These are phyloP conservation scores for Gracilinanus agilis DNA, from an alignment of 2,113 vertebrate genomes.

Conservation along the genomic window DNA sequence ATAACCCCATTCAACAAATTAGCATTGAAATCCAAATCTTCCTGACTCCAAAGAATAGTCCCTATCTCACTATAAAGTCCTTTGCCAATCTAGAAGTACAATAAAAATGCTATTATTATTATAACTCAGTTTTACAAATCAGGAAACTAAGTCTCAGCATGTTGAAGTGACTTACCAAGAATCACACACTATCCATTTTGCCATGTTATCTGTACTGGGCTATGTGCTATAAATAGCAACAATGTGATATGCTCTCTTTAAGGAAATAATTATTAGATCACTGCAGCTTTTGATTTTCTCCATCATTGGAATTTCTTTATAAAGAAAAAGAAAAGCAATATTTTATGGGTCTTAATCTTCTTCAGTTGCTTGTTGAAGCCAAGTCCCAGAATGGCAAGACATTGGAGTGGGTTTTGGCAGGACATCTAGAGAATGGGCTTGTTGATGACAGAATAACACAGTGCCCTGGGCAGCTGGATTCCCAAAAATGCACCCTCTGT, in stretches of 20 bases:
- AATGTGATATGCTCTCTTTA: not conserved
- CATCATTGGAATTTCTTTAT: not conserved
- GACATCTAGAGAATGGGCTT: slow-evolving; percentile 6
- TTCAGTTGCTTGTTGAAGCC: not conserved
- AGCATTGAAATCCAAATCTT: not conserved
- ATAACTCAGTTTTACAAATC: not conserved
- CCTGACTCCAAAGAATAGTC: not conserved
- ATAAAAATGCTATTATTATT: not conserved
- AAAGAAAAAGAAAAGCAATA: not conserved
- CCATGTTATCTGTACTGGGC: not conserved
- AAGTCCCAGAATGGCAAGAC: not conserved
- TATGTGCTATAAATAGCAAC: not conserved
- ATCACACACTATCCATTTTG: not conserved
- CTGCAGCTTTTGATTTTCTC: not conserved
- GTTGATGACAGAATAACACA: not conserved
- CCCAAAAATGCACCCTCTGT: not conserved
- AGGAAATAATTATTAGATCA: not conserved
- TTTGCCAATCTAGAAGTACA: not conserved
- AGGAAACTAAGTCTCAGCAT: not conserved
- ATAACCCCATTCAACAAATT: not conserved
- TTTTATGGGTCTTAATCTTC: not conserved
- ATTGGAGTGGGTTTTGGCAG: not conserved
- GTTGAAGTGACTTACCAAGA: not conserved
- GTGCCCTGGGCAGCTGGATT: slow-evolving; percentile 19
- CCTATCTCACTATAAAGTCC: not conserved